Base-by-base conservation (phyloP, 1,140 invertebrate species). In the Solenopsis invicta region DNA sequence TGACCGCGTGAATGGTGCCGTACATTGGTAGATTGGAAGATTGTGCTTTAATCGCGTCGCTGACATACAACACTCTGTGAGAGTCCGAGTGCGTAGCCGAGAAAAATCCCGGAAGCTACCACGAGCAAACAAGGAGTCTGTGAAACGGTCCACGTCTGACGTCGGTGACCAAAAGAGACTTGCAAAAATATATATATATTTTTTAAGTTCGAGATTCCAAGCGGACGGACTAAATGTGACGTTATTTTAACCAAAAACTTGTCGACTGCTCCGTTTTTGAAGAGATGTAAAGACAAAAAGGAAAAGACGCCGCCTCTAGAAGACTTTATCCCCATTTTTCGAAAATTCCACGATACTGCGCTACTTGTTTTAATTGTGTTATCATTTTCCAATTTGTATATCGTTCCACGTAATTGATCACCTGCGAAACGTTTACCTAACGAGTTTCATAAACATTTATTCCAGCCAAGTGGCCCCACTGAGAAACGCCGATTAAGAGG, bases 1-100 rank as follows among this genome's bases (percentile, higher is more conserved):
- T 69, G 67, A 81, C 45, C 62, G 61, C 50, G 41, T 37, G 78
- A 76, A 89, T 90, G 84, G 72, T 37, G 9, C 16, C 41, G 69
- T 21, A 85, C 67, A 88, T 87, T 80, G 75, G 45, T 85, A 87
- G 88, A 90, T 90, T 90, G 89, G 18, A 90, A 90, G 89, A 90
- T 90, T 90, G 87, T 85, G 75, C 50, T 66, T 90, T 88, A 90
- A 90, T 89, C 75, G 54, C 34, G 86, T 18, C 74, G 86, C 75
- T 64, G 66, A 84, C 54, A 50, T 69, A 59, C 29, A 52, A 52
- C 67, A 76, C 72, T 34, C 61, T 12, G 75, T n/a, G 54, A 50
- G 16, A 24, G 52, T 61, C 56, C 50, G 18, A 10, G 18, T n/a
- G n/a, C 13, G 18, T 12, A 29, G 45, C n/a, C 62, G 48, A 66